phyloP scores from a whole-genome alignment of 2,113 vertebrate genomes.

The Thinocorus orbignyianus region DNA sequence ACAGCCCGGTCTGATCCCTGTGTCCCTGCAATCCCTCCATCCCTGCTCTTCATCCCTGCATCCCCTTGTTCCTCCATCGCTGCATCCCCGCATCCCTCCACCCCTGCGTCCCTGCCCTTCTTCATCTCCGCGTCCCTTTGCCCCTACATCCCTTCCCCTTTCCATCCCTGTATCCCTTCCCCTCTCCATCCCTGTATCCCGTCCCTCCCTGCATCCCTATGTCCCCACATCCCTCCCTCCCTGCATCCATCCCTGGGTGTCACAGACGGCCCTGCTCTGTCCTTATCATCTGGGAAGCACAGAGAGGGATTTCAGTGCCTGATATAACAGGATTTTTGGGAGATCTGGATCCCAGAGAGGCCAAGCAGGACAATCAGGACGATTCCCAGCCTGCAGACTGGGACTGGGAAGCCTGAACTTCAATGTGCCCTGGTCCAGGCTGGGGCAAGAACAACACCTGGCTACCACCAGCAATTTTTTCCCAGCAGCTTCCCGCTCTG shows the following conservation, averaged over 20 bases:
- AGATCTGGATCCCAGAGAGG: neutral
- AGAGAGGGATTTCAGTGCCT: neutral
- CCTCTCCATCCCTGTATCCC: neutral
- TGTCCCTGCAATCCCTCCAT: neutral
- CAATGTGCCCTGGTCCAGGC: neutral
- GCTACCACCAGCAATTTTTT: neutral
- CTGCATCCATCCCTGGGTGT: neutral
- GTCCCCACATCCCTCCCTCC: too few species aligned
- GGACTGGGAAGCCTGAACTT: too few species aligned
- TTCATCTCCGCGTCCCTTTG: too few species aligned
- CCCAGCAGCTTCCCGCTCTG: rapidly evolving
- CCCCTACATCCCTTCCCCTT: neutral
- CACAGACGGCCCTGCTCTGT: neutral
- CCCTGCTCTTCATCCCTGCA: neutral
- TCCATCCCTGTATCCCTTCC: too few species aligned
- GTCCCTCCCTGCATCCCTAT: too few species aligned
- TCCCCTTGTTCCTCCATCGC: neutral
- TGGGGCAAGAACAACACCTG: neutral
- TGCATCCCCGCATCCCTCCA: neutral
- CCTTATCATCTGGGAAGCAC: neutral
- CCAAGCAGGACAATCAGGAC: neutral
- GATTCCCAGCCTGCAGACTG: neutral
- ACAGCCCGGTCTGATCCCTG: neutral
- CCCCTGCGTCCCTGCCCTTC: neutral
- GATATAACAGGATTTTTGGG: neutral